Conservation (phyloP, 2,797 vertebrate genomes). For the Oreochromis mossambicus region DNA sequence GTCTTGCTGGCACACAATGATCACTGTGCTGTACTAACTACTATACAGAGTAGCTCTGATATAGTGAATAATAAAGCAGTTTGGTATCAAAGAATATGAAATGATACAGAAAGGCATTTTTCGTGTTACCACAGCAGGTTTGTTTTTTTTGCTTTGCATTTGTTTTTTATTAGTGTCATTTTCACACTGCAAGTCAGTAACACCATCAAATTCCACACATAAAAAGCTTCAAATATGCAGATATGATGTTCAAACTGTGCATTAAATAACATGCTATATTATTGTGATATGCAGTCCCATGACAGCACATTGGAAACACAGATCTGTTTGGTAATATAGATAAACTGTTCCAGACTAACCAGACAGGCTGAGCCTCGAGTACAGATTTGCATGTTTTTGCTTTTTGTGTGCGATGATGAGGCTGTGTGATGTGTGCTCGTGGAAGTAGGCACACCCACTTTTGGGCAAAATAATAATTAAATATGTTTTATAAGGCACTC, state of each 20-base stretch:
- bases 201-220: not conserved
- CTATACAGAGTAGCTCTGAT: fast-evolving
- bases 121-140: not conserved
- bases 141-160: not conserved
- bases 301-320: not conserved
- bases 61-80: not conserved
- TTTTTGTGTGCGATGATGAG: not conserved
- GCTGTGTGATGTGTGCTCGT: not conserved
- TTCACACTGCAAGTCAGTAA: fast-evolving
- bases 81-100: not conserved
- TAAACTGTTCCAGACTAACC: not conserved
- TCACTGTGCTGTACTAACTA: fast-evolving
- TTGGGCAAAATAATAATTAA: not conserved
- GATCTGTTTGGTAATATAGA: fast-evolving
- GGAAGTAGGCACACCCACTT: fast-evolving
- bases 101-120: fast-evolving
- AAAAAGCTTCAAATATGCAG: fast-evolving
- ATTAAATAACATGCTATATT: fast-evolving
- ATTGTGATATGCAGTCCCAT: not conserved
- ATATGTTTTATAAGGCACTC: not conserved
- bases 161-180: not conserved
- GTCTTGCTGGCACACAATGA: not conserved
- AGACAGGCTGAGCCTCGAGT: not conserved
- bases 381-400: not conserved
- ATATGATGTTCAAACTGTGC: not conserved